Conservation (phyloP, 2,113 vertebrate species). For the Dendropsophus ebraccatus region DNA sequence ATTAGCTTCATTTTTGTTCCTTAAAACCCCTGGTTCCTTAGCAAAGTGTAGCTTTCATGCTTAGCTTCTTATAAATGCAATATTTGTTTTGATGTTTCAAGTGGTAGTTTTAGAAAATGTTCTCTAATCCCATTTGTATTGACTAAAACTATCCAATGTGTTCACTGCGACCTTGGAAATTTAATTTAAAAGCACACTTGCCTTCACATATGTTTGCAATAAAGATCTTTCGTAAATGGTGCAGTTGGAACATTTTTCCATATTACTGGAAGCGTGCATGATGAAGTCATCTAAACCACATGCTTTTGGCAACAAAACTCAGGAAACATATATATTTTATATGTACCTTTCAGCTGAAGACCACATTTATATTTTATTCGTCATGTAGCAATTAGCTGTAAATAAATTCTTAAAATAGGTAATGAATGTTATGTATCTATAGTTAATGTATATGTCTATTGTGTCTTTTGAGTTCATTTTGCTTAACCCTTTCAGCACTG, state of each 20-base stretch:
- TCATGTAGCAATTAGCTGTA: not conserved
- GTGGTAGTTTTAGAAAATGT: constrained; percentile 44
- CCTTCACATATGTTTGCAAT: constrained; percentile 56
- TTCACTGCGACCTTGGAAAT: constrained; percentile 49
- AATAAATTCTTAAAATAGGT: not conserved
- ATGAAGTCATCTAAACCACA: constrained; percentile 54
- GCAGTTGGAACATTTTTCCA: constrained; percentile 50
- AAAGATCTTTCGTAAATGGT: constrained; percentile 50
- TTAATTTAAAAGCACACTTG: constrained; percentile 55
- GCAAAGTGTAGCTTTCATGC: constrained; percentile 15
- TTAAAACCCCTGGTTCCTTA: not conserved
- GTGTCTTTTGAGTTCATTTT: not conserved
- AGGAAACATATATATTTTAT: constrained; percentile 38
- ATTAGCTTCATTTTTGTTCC: not conserved
- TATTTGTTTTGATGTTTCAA: constrained; percentile 52
- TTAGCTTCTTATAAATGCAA: constrained; percentile 16
- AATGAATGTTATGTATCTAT: not conserved
- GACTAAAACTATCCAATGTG: constrained; percentile 54
- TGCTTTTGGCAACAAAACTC: constrained; percentile 38
- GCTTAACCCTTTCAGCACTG: too few relatives aligned
- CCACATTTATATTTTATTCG: not conserved
- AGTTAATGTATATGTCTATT: not conserved
- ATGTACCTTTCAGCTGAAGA: not conserved
- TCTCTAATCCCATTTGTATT: constrained; percentile 53
- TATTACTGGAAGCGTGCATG: constrained; percentile 45